Base-by-base conservation (phyloP, 2,888 invertebrate species). In the Drosophila fungiperda region DNA sequence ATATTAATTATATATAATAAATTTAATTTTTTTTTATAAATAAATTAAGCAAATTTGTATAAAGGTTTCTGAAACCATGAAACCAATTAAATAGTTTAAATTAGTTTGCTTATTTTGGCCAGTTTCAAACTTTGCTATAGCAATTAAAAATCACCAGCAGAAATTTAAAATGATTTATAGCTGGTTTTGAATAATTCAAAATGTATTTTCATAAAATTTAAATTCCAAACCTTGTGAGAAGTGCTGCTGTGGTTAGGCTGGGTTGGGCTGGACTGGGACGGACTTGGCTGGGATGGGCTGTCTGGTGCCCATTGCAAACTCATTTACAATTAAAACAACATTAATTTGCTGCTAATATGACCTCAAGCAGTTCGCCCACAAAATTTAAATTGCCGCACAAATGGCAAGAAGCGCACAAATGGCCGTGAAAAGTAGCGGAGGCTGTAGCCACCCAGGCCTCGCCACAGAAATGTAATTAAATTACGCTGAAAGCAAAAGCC, bases 291-390 rank as follows among this genome's bases (percentile, higher is more conserved):
- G 15, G 42, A 32, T 26, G 5, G 15, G 32, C 45, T 26, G 23
- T 38, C 42, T 40, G 26, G 8, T 66, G 76, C 64, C 64, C 77
- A 80, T 68, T 59, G 59, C 71, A 76, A 89, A 89, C 83, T 86
- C 86, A 90, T 85, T 85, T 86, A 85, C 88, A 89, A 88, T 90
- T 85, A 86, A 90, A 86, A 90, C 90, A 90, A 86, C 85, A 86
- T 86, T 90, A 86, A 86, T 86, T 89, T 83, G 68, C 78, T 69
- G 71, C 68, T 86, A 90, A 86, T 90, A 86, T 90, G 87, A 90
- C 85, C 85, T 90, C 90, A 90, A 90, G 85, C 90, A 83, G 65
- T 80, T 76, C 50, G 57, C 67, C 68, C 70, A 70, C 83, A 83
- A 76, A 89, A 82, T 79, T 84, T 68, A 65, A 84, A 84, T 87